phyloP scores from a whole-genome alignment of 2,888 invertebrate genomes.

The Sinhomidia bicolor region DNA sequence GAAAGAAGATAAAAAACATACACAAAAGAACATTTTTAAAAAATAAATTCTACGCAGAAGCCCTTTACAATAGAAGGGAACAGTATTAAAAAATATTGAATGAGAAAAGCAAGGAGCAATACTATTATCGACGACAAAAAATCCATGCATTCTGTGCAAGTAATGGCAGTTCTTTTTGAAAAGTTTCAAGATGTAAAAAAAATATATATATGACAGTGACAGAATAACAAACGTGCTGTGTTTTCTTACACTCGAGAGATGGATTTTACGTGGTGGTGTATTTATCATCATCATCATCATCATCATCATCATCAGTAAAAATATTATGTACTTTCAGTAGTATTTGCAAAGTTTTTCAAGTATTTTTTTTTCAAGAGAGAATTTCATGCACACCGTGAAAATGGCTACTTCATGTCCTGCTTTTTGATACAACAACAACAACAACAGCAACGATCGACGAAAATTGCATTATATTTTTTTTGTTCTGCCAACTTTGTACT shows the following conservation, averaged over 20 bases:
- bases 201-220: conserved; percentile 54
- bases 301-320: background rate
- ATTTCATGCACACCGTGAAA: conserved; percentile 48
- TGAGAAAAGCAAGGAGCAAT: background rate
- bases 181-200: background rate
- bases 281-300: background rate
- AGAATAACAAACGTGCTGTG: no score
- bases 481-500: background rate
- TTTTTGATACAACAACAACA: background rate
- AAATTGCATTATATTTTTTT: background rate
- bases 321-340: no score
- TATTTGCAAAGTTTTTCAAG: conserved; percentile 3
- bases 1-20: background rate
- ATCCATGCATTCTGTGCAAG: no score
- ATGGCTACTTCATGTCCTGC: conserved; percentile 73
- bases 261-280: no score
- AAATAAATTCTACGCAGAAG: no score
- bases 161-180: no score
- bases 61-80: background rate
- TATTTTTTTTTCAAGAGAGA: conserved; percentile 13
- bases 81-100: background rate
- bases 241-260: no score
- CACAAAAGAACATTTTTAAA: background rate
- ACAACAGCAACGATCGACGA: background rate
- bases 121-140: no score